These are phyloP conservation scores for Sebastes taczanowskii DNA, from an alignment of 2,797 vertebrate species.

Conservation along the genomic window DNA sequence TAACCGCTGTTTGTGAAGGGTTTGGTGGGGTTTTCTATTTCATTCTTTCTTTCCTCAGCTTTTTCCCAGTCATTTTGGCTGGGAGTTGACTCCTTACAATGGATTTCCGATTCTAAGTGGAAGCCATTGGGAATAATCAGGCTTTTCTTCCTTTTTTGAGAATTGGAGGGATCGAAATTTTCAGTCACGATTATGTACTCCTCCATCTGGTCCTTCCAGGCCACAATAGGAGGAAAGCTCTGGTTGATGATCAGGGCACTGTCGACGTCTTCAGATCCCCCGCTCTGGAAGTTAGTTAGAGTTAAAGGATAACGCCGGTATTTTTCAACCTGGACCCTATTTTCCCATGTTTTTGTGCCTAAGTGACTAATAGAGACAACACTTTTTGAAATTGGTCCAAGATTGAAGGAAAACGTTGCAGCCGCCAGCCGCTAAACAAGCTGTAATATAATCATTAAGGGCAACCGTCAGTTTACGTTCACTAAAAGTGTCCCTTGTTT, in stretches of 20 bases:
- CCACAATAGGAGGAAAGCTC: slow-evolving; percentile 80
- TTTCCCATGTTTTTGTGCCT: too few species aligned
- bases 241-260: slow-evolving; percentile 81
- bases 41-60: not conserved
- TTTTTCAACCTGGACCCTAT: too few species aligned
- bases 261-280: slow-evolving; percentile 85
- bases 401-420: too few species aligned
- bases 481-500: too few species aligned
- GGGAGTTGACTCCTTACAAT: slow-evolving; percentile 41
- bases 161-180: slow-evolving; percentile 60
- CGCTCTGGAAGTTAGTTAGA: slow-evolving; percentile 74
- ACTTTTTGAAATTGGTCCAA: too few species aligned
- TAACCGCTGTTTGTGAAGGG: slow-evolving; percentile 75
- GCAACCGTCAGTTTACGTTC: too few species aligned
- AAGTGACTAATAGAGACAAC: too few species aligned
- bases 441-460: too few species aligned
- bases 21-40: slow-evolving; percentile 4
- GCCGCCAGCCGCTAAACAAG: too few species aligned
- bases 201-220: slow-evolving; percentile 83
- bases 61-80: not conserved
- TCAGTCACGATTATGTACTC: slow-evolving; percentile 89
- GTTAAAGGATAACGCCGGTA: not conserved
- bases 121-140: slow-evolving; percentile 77
- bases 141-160: slow-evolving; percentile 78
- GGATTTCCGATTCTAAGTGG: slow-evolving; percentile 69